Evolutionary conservation across 1,140 invertebrate species (phyloP).

Genomic region (Liolophura sinensis): DNA sequence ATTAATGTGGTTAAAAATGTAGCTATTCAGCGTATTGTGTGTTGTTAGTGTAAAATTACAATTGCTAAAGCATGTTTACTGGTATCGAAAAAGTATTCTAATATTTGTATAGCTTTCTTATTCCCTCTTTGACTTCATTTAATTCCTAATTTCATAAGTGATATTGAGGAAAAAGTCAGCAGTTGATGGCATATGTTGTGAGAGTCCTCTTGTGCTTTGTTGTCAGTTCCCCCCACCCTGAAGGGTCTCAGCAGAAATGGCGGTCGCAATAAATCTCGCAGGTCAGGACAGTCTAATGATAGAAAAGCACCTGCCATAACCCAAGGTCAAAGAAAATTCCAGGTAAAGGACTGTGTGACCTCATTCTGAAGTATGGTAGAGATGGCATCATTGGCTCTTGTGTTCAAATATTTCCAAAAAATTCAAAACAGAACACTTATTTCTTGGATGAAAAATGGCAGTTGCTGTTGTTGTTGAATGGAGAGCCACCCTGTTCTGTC

Average conservation of each 20-base stretch:
- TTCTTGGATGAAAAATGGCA: conserved; percentile 8
- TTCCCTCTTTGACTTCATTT: too few species aligned
- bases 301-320: conserved; percentile 37
- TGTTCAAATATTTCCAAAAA: neutral
- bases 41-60: too few species aligned
- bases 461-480: conserved; percentile 14
- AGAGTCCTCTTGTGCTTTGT: conserved; percentile 4
- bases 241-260: conserved; percentile 60
- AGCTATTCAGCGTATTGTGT: too few species aligned
- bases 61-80: too few species aligned
- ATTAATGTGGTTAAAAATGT: too few species aligned
- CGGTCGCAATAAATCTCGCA: neutral
- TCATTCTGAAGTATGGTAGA: neutral
- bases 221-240: conserved; percentile 71
- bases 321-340: conserved; percentile 46
- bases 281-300: conserved; percentile 9
- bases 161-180: neutral
- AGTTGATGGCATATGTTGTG: neutral
- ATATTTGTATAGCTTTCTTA: too few species aligned
- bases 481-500: conserved; percentile 5
- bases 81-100: too few species aligned
- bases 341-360: conserved; percentile 41
- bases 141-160: neutral
- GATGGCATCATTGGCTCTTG: neutral
- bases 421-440: conserved; percentile 6